Evolutionary conservation across 1,140 invertebrate genomes (phyloP), one percentile per base, ranked within the genome.

Genomic region (Ceratoteleas bidentatus): DNA sequence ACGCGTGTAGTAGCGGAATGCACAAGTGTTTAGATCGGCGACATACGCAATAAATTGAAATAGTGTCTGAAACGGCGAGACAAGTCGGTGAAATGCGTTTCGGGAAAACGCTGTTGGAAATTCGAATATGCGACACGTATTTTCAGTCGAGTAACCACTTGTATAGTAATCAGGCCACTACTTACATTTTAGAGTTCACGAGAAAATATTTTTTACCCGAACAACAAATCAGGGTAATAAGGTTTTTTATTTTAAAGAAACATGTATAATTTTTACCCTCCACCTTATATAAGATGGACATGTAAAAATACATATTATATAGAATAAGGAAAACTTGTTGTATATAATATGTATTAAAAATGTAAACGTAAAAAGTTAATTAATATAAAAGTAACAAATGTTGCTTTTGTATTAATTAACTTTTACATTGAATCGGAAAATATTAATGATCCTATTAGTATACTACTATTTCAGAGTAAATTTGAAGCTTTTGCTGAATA

Each of bases 1-100:
- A 45, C 50, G 53, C 66, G 60, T 66, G 47, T 47, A 14, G 52
- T 61, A 64, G 58, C 64, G 45, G 58, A 61, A 50, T 73, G 68
- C 68, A 70, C 66, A 40, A 69, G 62, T 68, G 77, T 69, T 80
- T 72, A 65, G 60, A 65, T 62, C 60, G 45, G 72, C 53, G 65
- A 45, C 65, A 34, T 56, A 15, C 14, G 72, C 66, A 43, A 61
- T 81, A 81, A 81, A 81, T 81, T 70, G 66, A 66, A 76, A 65
- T 56, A 74, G 65, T 61, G 38, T 61, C 53, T 56, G 65, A 76
- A 76, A 75, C 53, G 65, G 65, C 24, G 66, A 58, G 60, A 53
- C 65, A 60, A 70, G 65, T 70, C 54, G 11, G 50, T 54, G 56
- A 72, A 75, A 70, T 68, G 34, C 49, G 15, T 73, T 80, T 74